Evolutionary conservation across 2,113 vertebrate genomes (phyloP), one percentile per base, ranked within the genome.

Genomic region (Odocoileus virginianus): DNA sequence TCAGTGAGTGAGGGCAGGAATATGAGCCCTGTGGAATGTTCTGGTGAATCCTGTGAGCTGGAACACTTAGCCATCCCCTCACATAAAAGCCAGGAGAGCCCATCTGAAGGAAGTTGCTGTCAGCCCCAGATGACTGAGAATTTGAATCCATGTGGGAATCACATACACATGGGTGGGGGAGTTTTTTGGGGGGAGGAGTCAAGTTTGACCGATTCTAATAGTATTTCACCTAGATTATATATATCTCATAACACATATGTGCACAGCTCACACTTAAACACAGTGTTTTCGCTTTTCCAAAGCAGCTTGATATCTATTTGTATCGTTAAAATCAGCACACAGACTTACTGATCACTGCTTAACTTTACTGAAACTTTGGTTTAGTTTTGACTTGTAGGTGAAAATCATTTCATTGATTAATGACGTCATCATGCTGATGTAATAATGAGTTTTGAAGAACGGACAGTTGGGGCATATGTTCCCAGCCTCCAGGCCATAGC

Each of bases 361-460:
- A 76, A 83, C 43, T 85, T 93, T 64, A 83, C n/a, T 91, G 55
- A 36, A 14, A 94, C 36, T 83, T 85, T 83, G 45, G 45, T 74
- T 97, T 78, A 85, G 28, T 90, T 57, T 91, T 60, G 55, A 43
- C 57, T 92, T 76, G 61, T 30, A 50, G 2, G 10, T 25, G 14
- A 64, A 89, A 96, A 92, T 67, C 78, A 30, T 78, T 91, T 55
- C 13, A 78, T 89, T n/a, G 23, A 27, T 15, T 52, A 36, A 84
- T 33, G 52, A 78, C 15, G 1, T n/a, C 28, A 5, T 84, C 33
- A 47, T 40, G 43, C 10, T 83, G 50, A 84, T 87, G 9, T 64
- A 30, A n/a, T 45, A 74, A 54, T 84, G 81, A 10, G 54, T n/a
- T 81, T 91, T 91, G 60, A 91, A 40, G 36, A 94, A 90, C 1